These are phyloP conservation scores for Mirza zaza DNA, from an alignment of 2,113 vertebrate species.

Conservation along the genomic window DNA sequence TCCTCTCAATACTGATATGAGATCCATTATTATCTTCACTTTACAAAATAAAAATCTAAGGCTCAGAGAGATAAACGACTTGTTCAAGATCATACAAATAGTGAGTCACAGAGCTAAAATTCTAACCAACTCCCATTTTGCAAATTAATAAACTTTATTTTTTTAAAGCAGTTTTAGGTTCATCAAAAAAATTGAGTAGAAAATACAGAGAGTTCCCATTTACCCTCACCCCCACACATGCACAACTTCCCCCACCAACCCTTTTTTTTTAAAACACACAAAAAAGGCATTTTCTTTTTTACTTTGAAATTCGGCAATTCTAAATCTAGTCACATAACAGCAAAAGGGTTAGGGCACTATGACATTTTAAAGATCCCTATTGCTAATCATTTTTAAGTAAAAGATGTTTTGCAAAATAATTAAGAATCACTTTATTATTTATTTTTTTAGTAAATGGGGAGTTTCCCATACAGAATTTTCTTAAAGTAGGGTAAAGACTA, in stretches of 20 bases:
- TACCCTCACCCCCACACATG: too few species aligned
- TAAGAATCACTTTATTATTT: not conserved
- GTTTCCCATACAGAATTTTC: not conserved
- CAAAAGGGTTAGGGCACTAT: not conserved
- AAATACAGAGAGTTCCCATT: not conserved
- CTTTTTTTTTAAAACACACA: not conserved
- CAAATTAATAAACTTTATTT: not conserved
- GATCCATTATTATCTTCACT: not conserved
- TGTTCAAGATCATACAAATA: not conserved
- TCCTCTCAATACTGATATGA: not conserved
- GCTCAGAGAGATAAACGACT: not conserved
- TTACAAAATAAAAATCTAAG: not conserved
- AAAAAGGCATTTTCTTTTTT: not conserved
- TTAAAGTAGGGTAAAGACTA: not conserved
- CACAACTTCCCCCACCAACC: not conserved
- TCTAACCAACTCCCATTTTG: not conserved
- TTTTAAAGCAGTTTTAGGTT: not conserved
- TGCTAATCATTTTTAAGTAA: not conserved
- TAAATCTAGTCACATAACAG: not conserved
- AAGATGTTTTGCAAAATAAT: not conserved
- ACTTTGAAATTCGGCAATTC: not conserved
- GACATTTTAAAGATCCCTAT: not conserved
- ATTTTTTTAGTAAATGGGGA: conserved; percentile 1
- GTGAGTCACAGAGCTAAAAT: not conserved
- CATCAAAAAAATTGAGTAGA: not conserved